A percentile compares a stretch with the other conserved stretches of the same genome.
Conservation (phyloP, 1,140 invertebrate genomes). For the Trissolcus basalis region DNA sequence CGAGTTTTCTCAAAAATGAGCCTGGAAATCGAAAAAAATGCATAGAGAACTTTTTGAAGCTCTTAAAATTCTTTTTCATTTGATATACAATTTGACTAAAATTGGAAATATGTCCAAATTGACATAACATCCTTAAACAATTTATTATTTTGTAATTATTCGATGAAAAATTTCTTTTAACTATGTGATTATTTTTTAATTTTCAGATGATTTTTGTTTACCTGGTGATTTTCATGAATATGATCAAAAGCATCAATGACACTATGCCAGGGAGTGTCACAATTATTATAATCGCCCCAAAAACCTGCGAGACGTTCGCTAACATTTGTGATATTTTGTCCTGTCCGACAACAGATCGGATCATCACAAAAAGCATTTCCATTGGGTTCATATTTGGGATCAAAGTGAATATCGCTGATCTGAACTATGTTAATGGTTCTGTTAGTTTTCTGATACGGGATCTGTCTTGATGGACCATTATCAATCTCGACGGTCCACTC, state of each 20-base stretch:
- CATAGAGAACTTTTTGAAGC: no score
- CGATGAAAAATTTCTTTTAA: no score
- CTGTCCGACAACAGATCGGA: slow-evolving; percentile 86
- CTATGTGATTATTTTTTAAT: no score
- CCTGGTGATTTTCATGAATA: slow-evolving; percentile 76
- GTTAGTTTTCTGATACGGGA: slow-evolving; percentile 17
- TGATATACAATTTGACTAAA: background rate
- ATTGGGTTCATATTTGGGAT: slow-evolving; percentile 82
- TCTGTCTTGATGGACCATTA: slow-evolving; percentile 31
- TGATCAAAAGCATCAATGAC: slow-evolving; percentile 79
- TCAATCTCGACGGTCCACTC: slow-evolving; percentile 79
- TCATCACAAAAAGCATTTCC: slow-evolving; percentile 83
- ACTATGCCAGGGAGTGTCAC: slow-evolving; percentile 83
- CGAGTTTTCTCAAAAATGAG: no score
- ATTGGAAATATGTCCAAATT: no score
- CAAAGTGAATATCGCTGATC: slow-evolving; percentile 88
- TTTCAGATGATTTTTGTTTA: slow-evolving; percentile 56
- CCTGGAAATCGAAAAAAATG: no score
- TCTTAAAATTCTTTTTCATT: slow-evolving; percentile 2
- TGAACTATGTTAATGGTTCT: slow-evolving; percentile 80
- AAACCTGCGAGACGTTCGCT: slow-evolving; percentile 79
- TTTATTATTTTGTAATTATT: no score
- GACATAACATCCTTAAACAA: no score
- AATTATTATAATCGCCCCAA: slow-evolving; percentile 87
- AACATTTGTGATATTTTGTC: slow-evolving; percentile 71